A percentile compares a stretch with the other conserved stretches of the same genome.
phyloP scores from a whole-genome alignment of 2,888 invertebrate species.

The Epsilonema sp. region DNA sequence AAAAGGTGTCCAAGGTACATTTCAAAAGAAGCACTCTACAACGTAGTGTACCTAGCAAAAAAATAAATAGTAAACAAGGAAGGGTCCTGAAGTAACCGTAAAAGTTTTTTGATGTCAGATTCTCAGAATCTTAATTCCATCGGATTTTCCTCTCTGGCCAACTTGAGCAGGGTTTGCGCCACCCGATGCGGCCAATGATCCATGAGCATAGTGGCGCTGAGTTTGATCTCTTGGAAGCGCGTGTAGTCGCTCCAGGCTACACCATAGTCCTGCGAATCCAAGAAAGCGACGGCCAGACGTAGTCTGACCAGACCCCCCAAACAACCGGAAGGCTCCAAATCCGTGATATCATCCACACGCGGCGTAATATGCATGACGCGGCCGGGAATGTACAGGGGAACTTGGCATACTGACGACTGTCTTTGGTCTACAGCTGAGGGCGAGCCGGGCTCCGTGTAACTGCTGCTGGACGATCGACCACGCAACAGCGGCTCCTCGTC shows the following conservation, averaged over 20 bases:
- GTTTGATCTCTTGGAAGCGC: slow-evolving; percentile 40
- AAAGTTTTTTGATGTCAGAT: too few relatives aligned
- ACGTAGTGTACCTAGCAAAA: too few relatives aligned
- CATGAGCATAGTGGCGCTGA: slow-evolving; percentile 62
- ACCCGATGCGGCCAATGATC: slow-evolving; percentile 56
- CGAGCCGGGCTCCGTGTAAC: slow-evolving; percentile 1
- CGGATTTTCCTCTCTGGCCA: too few relatives aligned
- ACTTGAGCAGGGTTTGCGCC: background rate
- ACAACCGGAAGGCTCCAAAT: background rate
- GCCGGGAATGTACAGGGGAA: slow-evolving; percentile 52
- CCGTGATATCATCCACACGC: slow-evolving; percentile 13
- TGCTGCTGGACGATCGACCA: slow-evolving; percentile 7
- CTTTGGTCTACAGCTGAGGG: slow-evolving; percentile 2
- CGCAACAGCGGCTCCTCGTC: background rate
- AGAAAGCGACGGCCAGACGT: background rate
- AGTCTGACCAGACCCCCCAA: slow-evolving; percentile 12
- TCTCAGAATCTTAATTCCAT: too few relatives aligned
- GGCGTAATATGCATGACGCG: slow-evolving; percentile 52
- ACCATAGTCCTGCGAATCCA: background rate
- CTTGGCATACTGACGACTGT: background rate
- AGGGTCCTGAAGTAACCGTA: too few relatives aligned
- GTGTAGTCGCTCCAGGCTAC: slow-evolving; percentile 10
- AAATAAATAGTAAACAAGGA: too few relatives aligned
- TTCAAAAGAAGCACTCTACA: too few relatives aligned
- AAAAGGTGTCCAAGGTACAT: too few relatives aligned